phyloP scores from a whole-genome alignment of 2,888 invertebrate species.

The Phengaris alcon region DNA sequence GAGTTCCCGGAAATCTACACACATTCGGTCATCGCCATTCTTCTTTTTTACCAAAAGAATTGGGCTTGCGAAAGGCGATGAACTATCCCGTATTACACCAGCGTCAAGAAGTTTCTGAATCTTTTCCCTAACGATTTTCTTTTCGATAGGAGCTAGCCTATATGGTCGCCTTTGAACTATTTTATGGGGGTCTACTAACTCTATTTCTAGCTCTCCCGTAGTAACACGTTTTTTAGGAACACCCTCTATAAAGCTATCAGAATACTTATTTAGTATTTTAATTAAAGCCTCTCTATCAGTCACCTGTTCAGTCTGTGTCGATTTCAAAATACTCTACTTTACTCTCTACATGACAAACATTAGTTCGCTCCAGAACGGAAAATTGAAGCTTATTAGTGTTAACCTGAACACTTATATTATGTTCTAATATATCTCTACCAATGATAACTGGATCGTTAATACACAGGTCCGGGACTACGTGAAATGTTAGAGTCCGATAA shows the following conservation, averaged over 20 bases:
- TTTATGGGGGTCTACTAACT: constrained; percentile 34
- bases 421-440: constrained; percentile 35
- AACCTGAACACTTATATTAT: constrained; percentile 33
- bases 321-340: constrained; percentile 31
- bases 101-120: constrained; percentile 37
- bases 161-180: constrained; percentile 38
- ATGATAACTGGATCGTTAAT: constrained; percentile 32
- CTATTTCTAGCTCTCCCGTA: constrained; percentile 36
- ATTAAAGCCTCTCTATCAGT: constrained; percentile 22
- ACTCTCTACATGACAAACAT: neutral
- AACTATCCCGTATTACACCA: constrained; percentile 41
- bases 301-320: constrained; percentile 35
- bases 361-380: neutral
- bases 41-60: constrained; percentile 37
- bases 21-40: constrained; percentile 37
- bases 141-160: constrained; percentile 38
- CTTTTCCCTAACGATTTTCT: constrained; percentile 39
- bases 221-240: constrained; percentile 37
- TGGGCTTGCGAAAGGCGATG: constrained; percentile 43
- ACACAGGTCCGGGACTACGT: constrained; percentile 33
- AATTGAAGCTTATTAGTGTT: constrained; percentile 30
- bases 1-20: constrained; percentile 41
- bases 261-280: constrained; percentile 25
- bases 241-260: constrained; percentile 37
- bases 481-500: constrained; percentile 19